Base-by-base conservation (phyloP, 30 jellyfish, hydroid and myxozoan genomes). In the Turritopsis dohrnii region DNA sequence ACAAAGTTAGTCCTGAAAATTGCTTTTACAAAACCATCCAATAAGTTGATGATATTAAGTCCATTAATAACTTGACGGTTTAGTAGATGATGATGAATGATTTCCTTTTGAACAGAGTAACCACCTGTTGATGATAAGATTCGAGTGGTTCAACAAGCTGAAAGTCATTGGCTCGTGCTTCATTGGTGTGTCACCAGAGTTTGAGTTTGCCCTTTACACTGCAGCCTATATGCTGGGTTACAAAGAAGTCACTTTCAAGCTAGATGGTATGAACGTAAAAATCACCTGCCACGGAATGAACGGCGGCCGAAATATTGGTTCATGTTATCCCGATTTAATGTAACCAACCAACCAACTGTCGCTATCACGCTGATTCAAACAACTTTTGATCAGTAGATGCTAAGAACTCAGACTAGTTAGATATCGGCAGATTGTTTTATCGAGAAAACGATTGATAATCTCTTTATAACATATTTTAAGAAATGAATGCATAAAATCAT, bases 121-220 rank as follows among this genome's bases (percentile, higher is more conserved):
- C 7, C 89, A 87, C 75, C 65, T 92, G 77, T 7, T 88, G 76
- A 92, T 94, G 28, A 74, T 88, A 52, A 88, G 89, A 72, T 92
- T 87, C 52, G 52, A 81, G 53, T 92, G 98, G 98, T 82, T 76
- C 29, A 90, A 80, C 29, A 89, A 82, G 81, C 86, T 84, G 21
- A 92, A 92, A 73, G 93, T 92, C 0, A 87, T 83, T 29, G 98
- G 98, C 16, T 92, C 98, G 16, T 71, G 86, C 27, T 89, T 92
- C 27, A 76, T 87, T 81, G 98, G 98, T 22, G 87, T 90, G n/a
- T 92, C 98, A 25, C 98, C 98, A 29, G 98, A 92, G 74, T 92
- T 87, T 65, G 98, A 92, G 54, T 52, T 92, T 53, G 87, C 98
- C n/a, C 72, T 92, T 53, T 92, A 92, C 82, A 87, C 96, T 1